phyloP scores from a whole-genome alignment of 2,113 vertebrate genomes.

The Calyptommatus sinebrachiatus region DNA sequence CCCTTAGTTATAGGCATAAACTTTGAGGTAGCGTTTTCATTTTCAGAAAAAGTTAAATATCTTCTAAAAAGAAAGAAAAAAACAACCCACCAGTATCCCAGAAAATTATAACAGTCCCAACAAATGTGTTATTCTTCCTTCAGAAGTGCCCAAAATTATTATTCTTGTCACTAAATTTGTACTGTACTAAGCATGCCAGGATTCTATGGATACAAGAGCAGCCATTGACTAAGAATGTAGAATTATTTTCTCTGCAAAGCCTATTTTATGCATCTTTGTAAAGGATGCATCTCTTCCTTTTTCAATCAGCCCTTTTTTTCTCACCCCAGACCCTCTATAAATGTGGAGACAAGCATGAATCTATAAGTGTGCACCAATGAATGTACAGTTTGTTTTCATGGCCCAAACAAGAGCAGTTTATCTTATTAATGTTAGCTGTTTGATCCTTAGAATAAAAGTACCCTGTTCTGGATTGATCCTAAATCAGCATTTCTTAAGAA shows the following conservation, averaged over 20 bases:
- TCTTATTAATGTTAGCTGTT: conserved; percentile 20
- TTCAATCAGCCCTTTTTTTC: background rate
- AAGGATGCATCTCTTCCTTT: background rate
- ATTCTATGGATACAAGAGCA: conserved; percentile 26
- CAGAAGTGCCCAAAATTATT: conserved; percentile 40
- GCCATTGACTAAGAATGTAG: conserved; percentile 16
- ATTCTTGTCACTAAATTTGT: conserved; percentile 41
- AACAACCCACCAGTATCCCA: background rate
- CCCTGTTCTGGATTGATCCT: background rate
- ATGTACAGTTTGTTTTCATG: conserved; percentile 31
- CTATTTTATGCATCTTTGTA: background rate
- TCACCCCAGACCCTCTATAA: background rate
- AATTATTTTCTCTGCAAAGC: conserved; percentile 19
- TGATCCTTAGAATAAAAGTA: background rate
- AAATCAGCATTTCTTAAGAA: background rate
- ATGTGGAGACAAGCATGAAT: background rate
- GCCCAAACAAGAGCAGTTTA: conserved; percentile 7
- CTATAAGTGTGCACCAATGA: background rate
- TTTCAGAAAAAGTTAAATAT: background rate
- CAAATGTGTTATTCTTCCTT: conserved; percentile 22
- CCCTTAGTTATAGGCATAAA: background rate
- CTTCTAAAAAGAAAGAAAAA: background rate
- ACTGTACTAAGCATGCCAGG: conserved; percentile 31
- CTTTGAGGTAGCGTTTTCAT: conserved; percentile 4
- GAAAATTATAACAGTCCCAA: background rate